Evolutionary conservation across 2,888 invertebrate genomes (phyloP).

Genomic region (Chesias legatella): DNA sequence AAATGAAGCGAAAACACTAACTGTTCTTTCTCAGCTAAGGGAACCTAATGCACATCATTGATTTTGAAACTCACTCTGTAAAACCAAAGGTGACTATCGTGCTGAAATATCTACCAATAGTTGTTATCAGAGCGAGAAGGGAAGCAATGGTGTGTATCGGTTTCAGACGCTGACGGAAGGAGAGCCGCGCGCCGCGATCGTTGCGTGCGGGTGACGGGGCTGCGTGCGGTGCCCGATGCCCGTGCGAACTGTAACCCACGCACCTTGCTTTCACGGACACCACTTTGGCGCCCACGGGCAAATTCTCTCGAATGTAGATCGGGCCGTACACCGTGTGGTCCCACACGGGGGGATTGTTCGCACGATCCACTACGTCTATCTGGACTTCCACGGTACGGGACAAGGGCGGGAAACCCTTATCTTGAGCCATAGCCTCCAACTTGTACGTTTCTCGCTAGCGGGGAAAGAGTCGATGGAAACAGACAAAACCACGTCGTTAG

Average conservation of each 20-base stretch:
- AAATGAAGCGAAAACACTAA: slow-evolving; percentile 16
- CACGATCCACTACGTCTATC: slow-evolving; percentile 98
- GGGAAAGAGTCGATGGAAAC: slow-evolving; percentile 83
- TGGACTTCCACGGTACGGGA: slow-evolving; percentile 98
- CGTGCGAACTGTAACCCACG: slow-evolving; percentile 82
- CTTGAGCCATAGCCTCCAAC: slow-evolving; percentile 98
- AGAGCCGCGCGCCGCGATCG: slow-evolving; percentile 38
- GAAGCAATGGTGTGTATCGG: slow-evolving; percentile 8
- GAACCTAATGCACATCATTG: slow-evolving; percentile 9
- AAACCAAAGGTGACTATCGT: slow-evolving; percentile 1
- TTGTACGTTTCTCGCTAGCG: slow-evolving; percentile 97
- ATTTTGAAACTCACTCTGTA: slow-evolving; percentile 4
- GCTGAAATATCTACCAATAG: background rate
- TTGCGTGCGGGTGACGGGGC: slow-evolving; percentile 78
- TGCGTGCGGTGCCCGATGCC: slow-evolving; percentile 84
- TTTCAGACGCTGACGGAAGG: slow-evolving; percentile 15
- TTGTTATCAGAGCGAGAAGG: slow-evolving; percentile 5
- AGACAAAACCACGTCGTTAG: slow-evolving; percentile 85
- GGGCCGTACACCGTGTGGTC: slow-evolving; percentile 98
- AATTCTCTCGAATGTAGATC: slow-evolving; percentile 98
- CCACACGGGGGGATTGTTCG: slow-evolving; percentile 98
- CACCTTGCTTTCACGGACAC: slow-evolving; percentile 99
- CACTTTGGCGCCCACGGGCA: slow-evolving; percentile 98
- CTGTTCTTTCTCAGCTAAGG: slow-evolving; percentile 8
- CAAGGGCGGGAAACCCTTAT: slow-evolving; percentile 97